Evolutionary conservation across 2,797 vertebrate genomes (phyloP).

Genomic region (Peromyscus aztecus): DNA sequence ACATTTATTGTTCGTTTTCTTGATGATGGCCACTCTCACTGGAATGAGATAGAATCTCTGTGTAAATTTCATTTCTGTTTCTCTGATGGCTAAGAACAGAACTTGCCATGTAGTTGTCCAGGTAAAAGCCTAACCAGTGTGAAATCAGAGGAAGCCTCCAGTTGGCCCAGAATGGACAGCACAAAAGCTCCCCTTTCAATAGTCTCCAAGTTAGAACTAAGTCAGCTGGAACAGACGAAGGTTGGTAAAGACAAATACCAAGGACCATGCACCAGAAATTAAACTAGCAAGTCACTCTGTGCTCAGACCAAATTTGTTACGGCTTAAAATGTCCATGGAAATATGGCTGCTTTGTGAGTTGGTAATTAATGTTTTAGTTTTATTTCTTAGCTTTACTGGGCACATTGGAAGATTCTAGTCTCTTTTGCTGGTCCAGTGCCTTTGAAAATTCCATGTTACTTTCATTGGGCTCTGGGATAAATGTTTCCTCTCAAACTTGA

Average conservation of each 20-base stretch:
- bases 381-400: conserved; percentile 3
- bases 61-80: background rate
- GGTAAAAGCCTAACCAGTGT: background rate
- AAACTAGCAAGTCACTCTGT: conserved; percentile 31
- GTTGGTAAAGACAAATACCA: background rate
- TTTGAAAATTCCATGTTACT: conserved; percentile 23
- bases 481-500: background rate
- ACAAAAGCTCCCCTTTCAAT: background rate
- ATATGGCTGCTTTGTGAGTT: conserved; percentile 6
- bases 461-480: background rate
- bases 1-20: background rate
- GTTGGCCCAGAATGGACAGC: background rate
- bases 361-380: background rate
- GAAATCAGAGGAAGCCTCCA: background rate
- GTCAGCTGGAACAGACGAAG: background rate
- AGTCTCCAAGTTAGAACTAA: background rate
- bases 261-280: background rate
- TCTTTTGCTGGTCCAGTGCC: background rate
- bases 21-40: background rate
- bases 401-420: background rate
- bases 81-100: background rate
- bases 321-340: conserved; percentile 33
- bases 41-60: background rate
- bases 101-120: background rate
- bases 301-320: conserved; percentile 30